A percentile compares a stretch with the other conserved stretches of the same genome.
phyloP scores from a whole-genome alignment of 30 jellyfish, hydroid and myxozoan genomes.

The Aurelia aurita complex sp. Pacific region DNA sequence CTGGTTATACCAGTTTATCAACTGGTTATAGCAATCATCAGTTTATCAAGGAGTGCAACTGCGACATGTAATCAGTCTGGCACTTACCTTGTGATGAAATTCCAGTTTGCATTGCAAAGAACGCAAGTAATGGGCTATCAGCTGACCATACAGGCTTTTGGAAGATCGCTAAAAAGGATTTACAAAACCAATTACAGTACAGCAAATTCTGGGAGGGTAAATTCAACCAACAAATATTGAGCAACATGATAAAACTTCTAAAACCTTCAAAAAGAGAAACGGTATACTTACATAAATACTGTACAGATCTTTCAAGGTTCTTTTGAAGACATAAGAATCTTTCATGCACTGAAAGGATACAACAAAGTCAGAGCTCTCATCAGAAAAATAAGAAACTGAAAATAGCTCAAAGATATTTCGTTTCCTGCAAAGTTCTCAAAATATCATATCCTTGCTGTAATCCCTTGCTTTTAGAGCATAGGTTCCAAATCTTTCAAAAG shows the following conservation, averaged over 20 bases:
- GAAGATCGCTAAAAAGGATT: slow-evolving; percentile 60
- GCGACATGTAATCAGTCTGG: background rate
- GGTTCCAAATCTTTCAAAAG: too few relatives aligned
- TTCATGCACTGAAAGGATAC: slow-evolving; percentile 67
- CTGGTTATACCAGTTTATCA: too few relatives aligned
- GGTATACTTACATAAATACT: slow-evolving; percentile 75
- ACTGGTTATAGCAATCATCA: too few relatives aligned
- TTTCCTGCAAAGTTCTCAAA: too few relatives aligned
- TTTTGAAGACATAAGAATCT: slow-evolving; percentile 83
- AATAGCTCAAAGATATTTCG: too few relatives aligned
- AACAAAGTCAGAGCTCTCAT: background rate
- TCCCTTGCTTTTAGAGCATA: too few relatives aligned
- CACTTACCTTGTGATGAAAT: slow-evolving; percentile 83
- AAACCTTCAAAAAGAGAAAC: background rate
- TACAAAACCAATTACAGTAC: background rate
- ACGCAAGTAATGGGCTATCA: slow-evolving; percentile 70
- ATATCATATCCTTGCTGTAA: too few relatives aligned
- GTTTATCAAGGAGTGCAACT: too few relatives aligned
- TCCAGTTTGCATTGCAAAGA: slow-evolving; percentile 77
- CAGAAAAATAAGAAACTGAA: background rate
- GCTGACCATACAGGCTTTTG: slow-evolving; percentile 79
- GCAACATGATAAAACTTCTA: too few relatives aligned
- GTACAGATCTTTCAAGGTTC: slow-evolving; percentile 78
- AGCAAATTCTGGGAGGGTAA: too few relatives aligned
- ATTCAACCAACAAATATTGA: too few relatives aligned